Base-by-base conservation (phyloP, 2,888 invertebrate species). In the Drosophila macrospina region DNA sequence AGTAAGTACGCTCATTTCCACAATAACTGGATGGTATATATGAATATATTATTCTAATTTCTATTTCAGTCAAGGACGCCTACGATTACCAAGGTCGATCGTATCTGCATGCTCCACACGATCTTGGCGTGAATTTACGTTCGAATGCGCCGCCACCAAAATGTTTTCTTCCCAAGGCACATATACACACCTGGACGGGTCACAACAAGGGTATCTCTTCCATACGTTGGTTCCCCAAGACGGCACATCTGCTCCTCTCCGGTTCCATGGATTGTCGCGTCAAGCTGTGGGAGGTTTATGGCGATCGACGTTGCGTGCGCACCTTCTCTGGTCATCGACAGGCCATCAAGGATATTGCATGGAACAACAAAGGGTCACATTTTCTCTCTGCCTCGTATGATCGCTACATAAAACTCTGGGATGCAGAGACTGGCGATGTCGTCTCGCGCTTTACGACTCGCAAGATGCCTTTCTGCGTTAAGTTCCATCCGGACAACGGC, bases 271-370 rank as follows among this genome's bases (percentile, higher is more conserved):
- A 99, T 92, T 96, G 96, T 80, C 95, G 98, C 77, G 97, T 99
- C 56, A 99, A 99, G 94, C 96, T 99, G 30, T 99, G 99, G 99
- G 99, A 99, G 92, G 99, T 99, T 1, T 99, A 98, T 91, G 98
- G 98, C 69, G 97, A 98, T 42, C 94, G 98, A 47, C 94, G 98
- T 52, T 98, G 98, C 89, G 94, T 99, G 32, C 94, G 98, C 55
- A 99, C 99, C 0, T 99, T 98, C 92, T 96, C 96, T 85, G 99
- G 99, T 0, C 99, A 99, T 92, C 94, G 97, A 57, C 98, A 99
- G 92, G 99, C 99, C 0, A 99, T 99, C 8, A 93, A 98, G 59
- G 99, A 99, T 90, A 95, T 98, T 74, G 96, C 97, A 90, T 99
- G 99, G 93, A 98, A 99, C 91, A 99, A 98, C 91, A 94, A 94